Evolutionary conservation across 2,888 invertebrate genomes (phyloP).

Genomic region (Drosophila koepferae): DNA sequence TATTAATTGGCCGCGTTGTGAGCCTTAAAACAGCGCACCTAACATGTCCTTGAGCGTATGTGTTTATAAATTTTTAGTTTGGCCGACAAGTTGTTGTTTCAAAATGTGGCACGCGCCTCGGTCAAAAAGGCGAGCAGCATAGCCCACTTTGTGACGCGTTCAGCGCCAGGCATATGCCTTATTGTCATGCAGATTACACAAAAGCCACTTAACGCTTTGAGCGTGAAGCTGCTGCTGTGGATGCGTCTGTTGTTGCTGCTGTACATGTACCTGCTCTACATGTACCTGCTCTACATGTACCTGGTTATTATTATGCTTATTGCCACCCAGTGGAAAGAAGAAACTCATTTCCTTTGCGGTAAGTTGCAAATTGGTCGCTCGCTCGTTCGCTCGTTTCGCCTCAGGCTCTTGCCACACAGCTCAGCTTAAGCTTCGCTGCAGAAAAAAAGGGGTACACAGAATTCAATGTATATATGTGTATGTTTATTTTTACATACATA

Average conservation of each 20-base stretch:
- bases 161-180: slow-evolving; percentile 27
- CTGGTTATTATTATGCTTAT: slow-evolving; percentile 72
- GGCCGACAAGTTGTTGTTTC: slow-evolving; percentile 47
- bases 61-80: slow-evolving; percentile 48
- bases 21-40: slow-evolving; percentile 26
- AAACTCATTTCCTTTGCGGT: slow-evolving; percentile 52
- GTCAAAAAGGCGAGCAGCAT: neutral
- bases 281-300: slow-evolving; percentile 34
- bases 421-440: neutral
- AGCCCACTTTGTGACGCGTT: neutral
- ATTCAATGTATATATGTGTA: neutral
- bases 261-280: neutral
- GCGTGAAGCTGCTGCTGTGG: slow-evolving; percentile 19
- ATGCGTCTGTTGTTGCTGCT: slow-evolving; percentile 18
- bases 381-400: slow-evolving; percentile 7
- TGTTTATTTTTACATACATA: neutral
- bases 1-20: slow-evolving; percentile 61
- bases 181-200: slow-evolving; percentile 77
- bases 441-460: slow-evolving; percentile 1
- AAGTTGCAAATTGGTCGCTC: slow-evolving; percentile 32
- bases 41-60: slow-evolving; percentile 22
- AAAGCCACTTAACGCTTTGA: slow-evolving; percentile 62
- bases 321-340: slow-evolving; percentile 28
- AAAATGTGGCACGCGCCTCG: slow-evolving; percentile 36
- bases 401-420: slow-evolving; percentile 2